phyloP scores from a whole-genome alignment of 1,140 invertebrate genomes.

The Drosophila pallidifrons region DNA sequence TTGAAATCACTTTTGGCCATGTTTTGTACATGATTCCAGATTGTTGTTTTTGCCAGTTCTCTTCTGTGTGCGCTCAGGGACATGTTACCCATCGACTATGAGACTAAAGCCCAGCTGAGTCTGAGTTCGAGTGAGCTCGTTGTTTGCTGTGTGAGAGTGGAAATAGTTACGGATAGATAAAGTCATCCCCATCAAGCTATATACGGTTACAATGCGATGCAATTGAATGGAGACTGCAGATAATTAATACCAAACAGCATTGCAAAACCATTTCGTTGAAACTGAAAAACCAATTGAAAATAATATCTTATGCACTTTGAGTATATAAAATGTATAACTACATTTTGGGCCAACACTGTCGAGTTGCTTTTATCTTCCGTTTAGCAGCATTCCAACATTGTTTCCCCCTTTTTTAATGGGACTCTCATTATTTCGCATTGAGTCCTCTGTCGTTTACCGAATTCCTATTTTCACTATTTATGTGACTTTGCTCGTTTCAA shows the following conservation, averaged over 20 bases:
- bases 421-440: constrained; percentile 17
- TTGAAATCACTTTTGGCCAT: constrained; percentile 63
- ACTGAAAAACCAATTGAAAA: background rate
- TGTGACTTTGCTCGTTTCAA: constrained; percentile 9
- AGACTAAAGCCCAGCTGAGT: constrained; percentile 11
- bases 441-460: constrained; percentile 5
- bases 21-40: constrained; percentile 25
- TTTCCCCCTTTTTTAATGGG: background rate
- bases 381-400: background rate
- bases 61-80: constrained; percentile 44
- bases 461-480: constrained; percentile 19
- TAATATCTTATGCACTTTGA: background rate
- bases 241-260: constrained; percentile 1
- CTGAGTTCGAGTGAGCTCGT: background rate
- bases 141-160: constrained; percentile 1
- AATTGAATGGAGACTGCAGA: constrained; percentile 12
- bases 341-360: background rate
- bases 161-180: constrained; percentile 18
- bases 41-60: constrained; percentile 48
- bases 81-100: constrained; percentile 7
- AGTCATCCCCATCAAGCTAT: background rate
- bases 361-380: constrained; percentile 1
- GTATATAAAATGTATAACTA: background rate
- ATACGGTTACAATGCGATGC: background rate
- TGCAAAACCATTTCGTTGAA: background rate